Base-by-base conservation (phyloP, 1,140 invertebrate species). In the Scaptomyza hsui region DNA sequence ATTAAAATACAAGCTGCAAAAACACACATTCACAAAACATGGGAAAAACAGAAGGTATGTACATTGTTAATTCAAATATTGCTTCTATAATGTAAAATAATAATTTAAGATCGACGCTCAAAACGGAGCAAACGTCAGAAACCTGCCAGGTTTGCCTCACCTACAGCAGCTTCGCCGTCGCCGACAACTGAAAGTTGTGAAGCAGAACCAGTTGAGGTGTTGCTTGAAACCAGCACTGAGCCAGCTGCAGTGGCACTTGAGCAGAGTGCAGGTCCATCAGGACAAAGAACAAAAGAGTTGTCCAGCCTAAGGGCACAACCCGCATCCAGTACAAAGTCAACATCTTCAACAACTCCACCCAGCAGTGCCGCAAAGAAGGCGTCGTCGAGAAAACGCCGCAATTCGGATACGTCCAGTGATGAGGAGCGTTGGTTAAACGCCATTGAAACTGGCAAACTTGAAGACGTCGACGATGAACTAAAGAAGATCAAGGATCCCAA, bases 401-500 rank as follows among this genome's bases (percentile, higher is more conserved):
- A 96, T 18, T 95, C 95, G 81, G 95, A 94, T 18, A 96, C 95
- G 1, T 97, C 96, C 7, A 97, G 97, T 88, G 97, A 97, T 90
- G 97, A 98, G 92, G 97, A 98, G 92, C 91, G 97, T 76, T 99
- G 98, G 98, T 92, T 99, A 7, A 96, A 97, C 92, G 98, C 97
- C 32, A 96, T 99, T 32, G 97, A 99, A 92, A 97, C 96, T 32
- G 98, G 98, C 10, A 97, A 98, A 92, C 92, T 98, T 2, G 97
- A 98, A 91, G 96, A 96, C 94, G 95, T 97, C n/a, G 97, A 98
- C 92, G 97, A 98, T 65, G 97, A 98, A 92, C 89, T 98, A 7
- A 97, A 97, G 85, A 97, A 98, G 92, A 98, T 98, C n/a, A 97
- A 97, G 92, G 97, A 98, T 93, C 97, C 97, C 0, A 97, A 97